phyloP scores from a whole-genome alignment of 2,113 vertebrate species.

The Egretta garzetta region DNA sequence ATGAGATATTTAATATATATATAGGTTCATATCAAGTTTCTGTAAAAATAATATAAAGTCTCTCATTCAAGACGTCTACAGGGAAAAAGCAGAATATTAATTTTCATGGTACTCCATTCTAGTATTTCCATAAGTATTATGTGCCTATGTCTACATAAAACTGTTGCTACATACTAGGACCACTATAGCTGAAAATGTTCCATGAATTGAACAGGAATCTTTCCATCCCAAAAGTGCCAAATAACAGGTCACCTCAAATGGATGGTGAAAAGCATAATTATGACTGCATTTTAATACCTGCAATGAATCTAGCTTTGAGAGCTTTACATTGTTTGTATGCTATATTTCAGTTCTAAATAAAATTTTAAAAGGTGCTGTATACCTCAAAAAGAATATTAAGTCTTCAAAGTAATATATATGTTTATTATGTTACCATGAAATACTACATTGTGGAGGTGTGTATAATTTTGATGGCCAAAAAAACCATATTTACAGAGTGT shows the following conservation, averaged over 20 bases:
- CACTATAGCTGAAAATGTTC: conserved; percentile 61
- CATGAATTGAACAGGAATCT: conserved; percentile 58
- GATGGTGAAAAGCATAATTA: conserved; percentile 67
- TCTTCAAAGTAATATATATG: conserved; percentile 45
- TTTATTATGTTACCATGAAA: conserved; percentile 48
- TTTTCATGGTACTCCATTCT: conserved; percentile 67
- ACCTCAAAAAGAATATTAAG: conserved; percentile 61
- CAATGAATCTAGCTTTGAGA: conserved; percentile 66
- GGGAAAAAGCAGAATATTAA: conserved; percentile 77
- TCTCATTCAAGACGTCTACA: conserved; percentile 53
- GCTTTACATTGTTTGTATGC: conserved; percentile 65
- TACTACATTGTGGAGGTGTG: neutral
- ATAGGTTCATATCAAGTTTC: conserved; percentile 71
- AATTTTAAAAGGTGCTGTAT: conserved; percentile 49
- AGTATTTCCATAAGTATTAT: conserved; percentile 72
- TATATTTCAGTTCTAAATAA: conserved; percentile 59
- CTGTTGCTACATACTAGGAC: conserved; percentile 40
- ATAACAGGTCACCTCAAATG: conserved; percentile 54
- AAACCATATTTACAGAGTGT: neutral
- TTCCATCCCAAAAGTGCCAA: conserved; percentile 71
- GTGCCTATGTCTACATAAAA: conserved; percentile 62
- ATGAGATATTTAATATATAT: conserved; percentile 66
- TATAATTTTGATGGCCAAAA: conserved; percentile 3
- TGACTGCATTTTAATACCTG: conserved; percentile 54
- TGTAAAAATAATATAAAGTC: conserved; percentile 71